These are phyloP conservation scores for Struthidea cinerea DNA, from an alignment of 2,113 vertebrate genomes.

Conservation along the genomic window DNA sequence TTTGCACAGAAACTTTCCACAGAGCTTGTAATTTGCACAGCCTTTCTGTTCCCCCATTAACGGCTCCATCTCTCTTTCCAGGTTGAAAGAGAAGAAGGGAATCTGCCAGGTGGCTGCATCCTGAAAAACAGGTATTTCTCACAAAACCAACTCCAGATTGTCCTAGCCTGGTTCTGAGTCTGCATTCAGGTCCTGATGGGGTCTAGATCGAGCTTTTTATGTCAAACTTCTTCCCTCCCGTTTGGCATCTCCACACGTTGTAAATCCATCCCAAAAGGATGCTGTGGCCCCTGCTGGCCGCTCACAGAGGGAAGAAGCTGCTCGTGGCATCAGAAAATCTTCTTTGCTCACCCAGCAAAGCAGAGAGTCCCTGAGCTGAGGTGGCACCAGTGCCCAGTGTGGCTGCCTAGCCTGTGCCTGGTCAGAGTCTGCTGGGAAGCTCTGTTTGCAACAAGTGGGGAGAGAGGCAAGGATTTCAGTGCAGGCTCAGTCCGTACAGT, in stretches of 20 bases:
- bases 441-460: not conserved
- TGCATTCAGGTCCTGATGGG: not conserved
- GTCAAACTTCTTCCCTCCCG: not conserved
- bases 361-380: not conserved
- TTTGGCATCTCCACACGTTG: not conserved
- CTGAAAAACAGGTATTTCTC: not conserved
- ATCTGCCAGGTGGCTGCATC: not conserved
- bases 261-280: not conserved
- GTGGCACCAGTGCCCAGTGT: not conserved
- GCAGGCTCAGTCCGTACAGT: not conserved
- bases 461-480: not conserved
- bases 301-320: not conserved
- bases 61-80: constrained; percentile 23
- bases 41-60: constrained; percentile 27
- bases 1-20: constrained; percentile 68
- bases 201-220: not conserved
- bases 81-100: constrained; percentile 2
- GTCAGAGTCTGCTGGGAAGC: not conserved
- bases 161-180: not conserved
- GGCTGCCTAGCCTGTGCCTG: not conserved
- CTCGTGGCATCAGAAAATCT: not conserved
- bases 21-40: constrained; percentile 57
- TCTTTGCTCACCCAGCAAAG: not conserved
- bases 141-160: not conserved
- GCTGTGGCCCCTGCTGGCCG: not conserved